These are phyloP conservation scores for Ptyas mucosa DNA, from an alignment of 2,113 vertebrate species.

Conservation along the genomic window DNA sequence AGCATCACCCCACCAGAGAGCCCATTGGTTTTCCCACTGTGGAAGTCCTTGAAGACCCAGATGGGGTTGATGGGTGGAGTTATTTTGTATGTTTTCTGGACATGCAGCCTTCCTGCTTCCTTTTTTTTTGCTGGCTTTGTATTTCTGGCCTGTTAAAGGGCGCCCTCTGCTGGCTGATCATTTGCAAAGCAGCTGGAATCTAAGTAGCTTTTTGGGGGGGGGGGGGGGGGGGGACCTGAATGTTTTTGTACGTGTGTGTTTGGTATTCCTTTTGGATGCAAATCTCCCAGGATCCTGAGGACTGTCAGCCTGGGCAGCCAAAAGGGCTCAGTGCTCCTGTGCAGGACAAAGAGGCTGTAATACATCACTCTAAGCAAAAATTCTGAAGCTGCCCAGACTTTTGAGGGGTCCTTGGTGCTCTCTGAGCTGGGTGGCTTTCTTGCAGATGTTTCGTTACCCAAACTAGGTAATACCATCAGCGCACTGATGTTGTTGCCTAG, in stretches of 20 bases:
- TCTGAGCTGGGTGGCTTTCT: too few species aligned
- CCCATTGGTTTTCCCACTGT: not conserved
- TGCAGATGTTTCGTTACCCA: too few species aligned
- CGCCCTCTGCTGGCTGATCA: not conserved
- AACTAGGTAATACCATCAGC: too few species aligned
- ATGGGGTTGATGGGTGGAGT: rapidly evolving
- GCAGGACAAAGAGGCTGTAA: not conserved
- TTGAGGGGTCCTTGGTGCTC: too few species aligned
- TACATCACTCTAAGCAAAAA: not conserved
- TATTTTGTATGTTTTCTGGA: not conserved
- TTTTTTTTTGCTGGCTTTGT: not conserved
- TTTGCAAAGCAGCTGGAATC: not conserved
- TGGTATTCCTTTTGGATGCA: not conserved
- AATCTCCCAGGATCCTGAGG: not conserved
- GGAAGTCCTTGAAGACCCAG: not conserved
- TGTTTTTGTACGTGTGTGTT: not conserved
- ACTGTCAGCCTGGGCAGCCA: not conserved
- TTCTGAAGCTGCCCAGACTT: not conserved
- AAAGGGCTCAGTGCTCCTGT: not conserved
- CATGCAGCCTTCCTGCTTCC: not conserved
- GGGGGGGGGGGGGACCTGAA: too few species aligned
- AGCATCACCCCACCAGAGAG: not conserved
- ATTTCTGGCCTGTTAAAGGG: not conserved
- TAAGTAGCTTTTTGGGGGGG: not conserved
- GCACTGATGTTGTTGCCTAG: too few species aligned